Evolutionary conservation across 2,797 vertebrate genomes (phyloP).

Genomic region (Sebastes hubbsi): DNA sequence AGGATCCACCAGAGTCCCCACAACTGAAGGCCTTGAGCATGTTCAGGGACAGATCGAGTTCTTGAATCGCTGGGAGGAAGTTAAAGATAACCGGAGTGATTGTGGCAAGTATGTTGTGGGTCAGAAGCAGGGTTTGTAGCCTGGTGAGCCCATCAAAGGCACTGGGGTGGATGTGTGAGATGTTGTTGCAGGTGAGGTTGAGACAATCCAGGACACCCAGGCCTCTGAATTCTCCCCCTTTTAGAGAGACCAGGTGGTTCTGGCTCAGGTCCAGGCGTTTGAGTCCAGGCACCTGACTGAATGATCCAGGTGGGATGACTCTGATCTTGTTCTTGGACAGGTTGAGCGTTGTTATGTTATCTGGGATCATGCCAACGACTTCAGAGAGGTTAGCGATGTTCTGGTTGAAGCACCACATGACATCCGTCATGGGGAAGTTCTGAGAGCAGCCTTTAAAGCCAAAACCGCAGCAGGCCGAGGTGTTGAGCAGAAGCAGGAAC

Average conservation of each 20-base stretch:
- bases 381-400: slow-evolving; percentile 30
- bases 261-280: slow-evolving; percentile 24
- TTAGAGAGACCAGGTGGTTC: slow-evolving; percentile 32
- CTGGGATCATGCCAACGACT: slow-evolving; percentile 18
- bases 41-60: slow-evolving; percentile 34
- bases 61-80: slow-evolving; percentile 15
- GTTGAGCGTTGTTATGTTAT: slow-evolving; percentile 9
- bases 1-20: slow-evolving; percentile 3
- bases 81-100: neutral
- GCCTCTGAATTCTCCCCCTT: slow-evolving; percentile 35
- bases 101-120: neutral
- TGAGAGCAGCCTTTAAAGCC: slow-evolving; percentile 33
- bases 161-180: slow-evolving; percentile 28
- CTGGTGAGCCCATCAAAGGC: slow-evolving; percentile 18
- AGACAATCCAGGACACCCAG: slow-evolving; percentile 3
- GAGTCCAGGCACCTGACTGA: neutral
- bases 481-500: slow-evolving; percentile 28
- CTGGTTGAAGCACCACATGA: slow-evolving; percentile 28
- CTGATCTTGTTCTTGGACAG: slow-evolving; percentile 38
- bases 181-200: slow-evolving; percentile 49
- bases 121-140: slow-evolving; percentile 15
- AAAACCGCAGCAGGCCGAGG: slow-evolving; percentile 17
- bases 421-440: neutral
- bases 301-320: slow-evolving; percentile 18
- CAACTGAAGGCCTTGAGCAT: slow-evolving; percentile 28